phyloP scores from a whole-genome alignment of 2,797 vertebrate species.

The Tarsius wallacei region DNA sequence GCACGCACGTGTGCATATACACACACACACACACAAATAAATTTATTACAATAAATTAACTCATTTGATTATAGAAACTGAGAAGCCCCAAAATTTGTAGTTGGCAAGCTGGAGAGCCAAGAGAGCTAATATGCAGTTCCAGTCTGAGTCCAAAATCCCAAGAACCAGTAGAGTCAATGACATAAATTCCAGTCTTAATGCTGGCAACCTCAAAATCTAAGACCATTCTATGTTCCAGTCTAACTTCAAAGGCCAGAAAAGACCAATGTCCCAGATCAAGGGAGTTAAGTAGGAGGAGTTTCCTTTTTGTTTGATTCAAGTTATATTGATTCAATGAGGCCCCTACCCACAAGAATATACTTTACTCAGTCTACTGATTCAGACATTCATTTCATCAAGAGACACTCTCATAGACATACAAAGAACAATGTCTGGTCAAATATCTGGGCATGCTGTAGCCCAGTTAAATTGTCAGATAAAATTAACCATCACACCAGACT shows the following conservation, averaged over 20 bases:
- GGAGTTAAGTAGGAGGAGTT: neutral
- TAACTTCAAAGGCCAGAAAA: neutral
- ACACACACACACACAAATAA: neutral
- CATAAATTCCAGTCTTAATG: neutral
- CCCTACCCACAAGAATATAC: rapidly evolving
- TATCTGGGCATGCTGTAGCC: neutral
- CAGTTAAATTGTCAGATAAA: neutral
- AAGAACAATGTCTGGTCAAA: neutral
- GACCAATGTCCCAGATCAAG: too few relatives aligned
- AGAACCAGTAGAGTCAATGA: neutral
- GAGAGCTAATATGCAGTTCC: neutral
- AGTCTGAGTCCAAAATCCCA: neutral
- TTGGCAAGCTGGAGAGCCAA: too few relatives aligned
- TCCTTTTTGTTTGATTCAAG: neutral
- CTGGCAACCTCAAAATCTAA: neutral
- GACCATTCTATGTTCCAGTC: neutral
- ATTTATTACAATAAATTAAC: neutral
- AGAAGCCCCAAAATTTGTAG: too few relatives aligned
- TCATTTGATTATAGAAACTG: too few relatives aligned
- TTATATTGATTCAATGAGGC: neutral
- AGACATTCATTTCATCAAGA: neutral
- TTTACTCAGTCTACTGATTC: neutral
- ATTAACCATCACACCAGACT: neutral
- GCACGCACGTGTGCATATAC: neutral
- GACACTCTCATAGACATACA: neutral